Evolutionary conservation across 1,140 invertebrate species (phyloP), one percentile per base, ranked within the genome.

Genomic region (Diachasma alloeum): DNA sequence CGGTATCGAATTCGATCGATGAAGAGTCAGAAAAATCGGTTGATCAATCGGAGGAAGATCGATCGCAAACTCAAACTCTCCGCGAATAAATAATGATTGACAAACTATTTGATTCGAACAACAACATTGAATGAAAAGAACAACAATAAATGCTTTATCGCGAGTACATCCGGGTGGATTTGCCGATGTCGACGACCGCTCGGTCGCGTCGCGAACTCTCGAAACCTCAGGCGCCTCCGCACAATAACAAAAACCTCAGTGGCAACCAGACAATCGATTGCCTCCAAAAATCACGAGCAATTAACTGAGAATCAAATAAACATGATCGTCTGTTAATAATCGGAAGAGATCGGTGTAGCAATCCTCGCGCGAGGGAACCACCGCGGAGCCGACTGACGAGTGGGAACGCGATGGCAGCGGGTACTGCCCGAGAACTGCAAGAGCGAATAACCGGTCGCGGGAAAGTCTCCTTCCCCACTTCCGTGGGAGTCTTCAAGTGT

Each of bases 381-480:
- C n/a, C 48, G 17, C 48, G 13, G 10, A 53, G n/a, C n/a, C 15
- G 15, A 53, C 48, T 53, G 48, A 53, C 48, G 48, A 53, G 48
- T 53, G 11, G 11, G 10, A 53, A 17, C 15, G 15, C 48, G 48
- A 53, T 53, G 48, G 44, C 10, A 46, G 10, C 44, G 44, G 48
- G n/a, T 17, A 72, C 71, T 72, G 46, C 19, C 37, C 19, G 26
- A 46, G 71, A 56, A 72, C 46, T 72, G 71, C 46, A 72, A 56
- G 53, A 53, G 48, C 71, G 46, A 56, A 5, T 56, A 56, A 59
- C 46, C 71, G 24, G 71, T 72, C 36, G 46, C 22, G 24, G n/a
- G 37, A 53, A 72, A 59, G 26, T 72, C 26, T 72, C 71, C 48
- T 31, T 31, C 71, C 48, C 71, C 71, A 72, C 71, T 48, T 72